Base-by-base conservation (phyloP, 2,797 vertebrate genomes). In the Falco columbarius region DNA sequence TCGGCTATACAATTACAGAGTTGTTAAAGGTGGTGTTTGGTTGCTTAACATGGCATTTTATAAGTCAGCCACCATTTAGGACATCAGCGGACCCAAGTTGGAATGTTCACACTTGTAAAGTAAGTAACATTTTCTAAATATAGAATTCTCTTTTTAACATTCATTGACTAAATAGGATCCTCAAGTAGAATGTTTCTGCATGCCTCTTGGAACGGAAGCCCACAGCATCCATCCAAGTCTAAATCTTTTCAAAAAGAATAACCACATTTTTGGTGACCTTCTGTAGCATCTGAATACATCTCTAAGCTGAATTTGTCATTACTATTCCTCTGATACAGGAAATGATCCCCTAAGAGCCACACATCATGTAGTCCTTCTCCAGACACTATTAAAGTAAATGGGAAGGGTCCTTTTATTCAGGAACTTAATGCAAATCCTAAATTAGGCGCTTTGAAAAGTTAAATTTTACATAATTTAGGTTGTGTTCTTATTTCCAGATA, bases 401-500 rank as follows among this genome's bases (percentile, higher is more conserved):
- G 15, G 29, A 83, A 59, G 4, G 2, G 9, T 44, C 18, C 3
- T 91, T 88, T 90, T 51, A 29, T 52, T 75, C 15, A 42, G 30
- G 10, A 11, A 17, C 46, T 79, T 72, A 71, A 70, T 36, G 9
- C 6, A 88, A 81, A 65, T 65, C 11, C 38, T 59, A 81, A 75
- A 70, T 3, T 32, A 6, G 4, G 19, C 30, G 21, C 8, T 58
- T 62, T 42, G 58, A 73, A 86, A 81, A 52, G 17, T 22, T 58
- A 9, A 18, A 22, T 70, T 93, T 86, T 54, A 66, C 20, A 36
- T 42, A 15, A 52, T 83, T 86, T 72, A 44, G 3, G 11, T 54
- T 68, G 62, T 4, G 1, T 65, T 89, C 6, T 6, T 40, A 73
- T 96, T 97, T 96, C 93, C 36, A 92, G 42, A 42, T 42, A 42